A percentile compares a stretch with the other conserved stretches of the same genome.
These are phyloP conservation scores for Ceratina calcarata DNA, from an alignment of 1,140 invertebrate species.

Conservation along the genomic window DNA sequence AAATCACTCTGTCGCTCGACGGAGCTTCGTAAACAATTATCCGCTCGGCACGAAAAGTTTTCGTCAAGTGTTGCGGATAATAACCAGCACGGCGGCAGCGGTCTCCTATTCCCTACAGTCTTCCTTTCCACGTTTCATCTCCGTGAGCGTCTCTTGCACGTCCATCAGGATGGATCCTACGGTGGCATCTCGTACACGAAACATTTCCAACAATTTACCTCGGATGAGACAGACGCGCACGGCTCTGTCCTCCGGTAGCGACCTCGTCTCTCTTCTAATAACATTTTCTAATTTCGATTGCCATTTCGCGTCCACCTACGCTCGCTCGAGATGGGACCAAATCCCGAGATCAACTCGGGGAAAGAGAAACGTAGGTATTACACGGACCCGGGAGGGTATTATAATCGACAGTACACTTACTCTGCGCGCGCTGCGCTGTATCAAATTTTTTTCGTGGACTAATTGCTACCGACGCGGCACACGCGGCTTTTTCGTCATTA, in stretches of 20 bases:
- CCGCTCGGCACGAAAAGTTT: conserved; percentile 49
- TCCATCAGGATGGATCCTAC: conserved; percentile 1
- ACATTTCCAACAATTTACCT: conserved; percentile 34
- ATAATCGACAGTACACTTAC: conserved; percentile 53
- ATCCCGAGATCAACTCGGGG: not conserved
- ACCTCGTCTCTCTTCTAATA: conserved; percentile 62
- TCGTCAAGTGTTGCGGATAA: conserved; percentile 44
- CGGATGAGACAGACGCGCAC: conserved; percentile 43
- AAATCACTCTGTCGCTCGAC: not conserved
- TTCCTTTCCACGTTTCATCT: not conserved
- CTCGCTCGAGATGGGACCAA: not conserved
- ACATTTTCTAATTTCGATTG: conserved; percentile 76
- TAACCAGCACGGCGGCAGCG: conserved; percentile 30
- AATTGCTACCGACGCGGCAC: conserved; percentile 63
- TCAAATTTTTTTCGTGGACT: conserved; percentile 62
- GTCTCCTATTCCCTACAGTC: conserved; percentile 2
- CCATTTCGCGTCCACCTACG: conserved; percentile 33
- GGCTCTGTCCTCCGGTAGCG: not conserved
- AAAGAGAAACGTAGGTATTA: conserved; percentile 8
- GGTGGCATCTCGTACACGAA: conserved; percentile 5
- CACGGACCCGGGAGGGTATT: conserved; percentile 9
- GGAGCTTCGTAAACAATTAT: conserved; percentile 33
- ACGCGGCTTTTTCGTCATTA: conserved; percentile 72
- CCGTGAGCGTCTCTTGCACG: not conserved
- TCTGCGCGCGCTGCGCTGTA: conserved; percentile 30